These are phyloP conservation scores for Micronisus gabar DNA, from an alignment of 2,113 vertebrate species.

Conservation along the genomic window DNA sequence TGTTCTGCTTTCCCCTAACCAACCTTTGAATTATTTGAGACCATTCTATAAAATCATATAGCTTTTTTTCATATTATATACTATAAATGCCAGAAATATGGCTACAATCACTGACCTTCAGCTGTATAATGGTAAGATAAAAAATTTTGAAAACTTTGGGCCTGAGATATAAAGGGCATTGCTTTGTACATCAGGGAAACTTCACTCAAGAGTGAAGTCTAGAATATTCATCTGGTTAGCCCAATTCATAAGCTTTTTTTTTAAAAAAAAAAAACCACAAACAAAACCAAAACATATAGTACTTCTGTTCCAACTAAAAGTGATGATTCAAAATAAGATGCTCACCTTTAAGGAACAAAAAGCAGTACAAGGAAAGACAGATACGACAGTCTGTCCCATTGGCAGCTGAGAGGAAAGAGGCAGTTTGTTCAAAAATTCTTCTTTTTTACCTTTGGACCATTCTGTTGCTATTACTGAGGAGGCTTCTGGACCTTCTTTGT, in stretches of 20 bases:
- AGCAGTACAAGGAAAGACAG: not conserved
- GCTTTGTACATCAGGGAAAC: not conserved
- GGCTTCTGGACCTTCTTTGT: not conserved
- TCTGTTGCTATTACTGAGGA: not conserved
- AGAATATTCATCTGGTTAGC: not conserved
- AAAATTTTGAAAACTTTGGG: not conserved
- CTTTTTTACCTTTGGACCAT: not conserved
- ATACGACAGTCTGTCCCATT: not conserved
- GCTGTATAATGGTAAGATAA: conserved; percentile 12
- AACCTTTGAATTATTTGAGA: conserved; percentile 35
- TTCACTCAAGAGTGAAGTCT: not conserved
- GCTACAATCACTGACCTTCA: conserved; percentile 36
- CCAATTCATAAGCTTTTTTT: not conserved
- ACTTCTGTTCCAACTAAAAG: not conserved
- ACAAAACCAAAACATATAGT: not conserved
- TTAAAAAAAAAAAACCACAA: not conserved
- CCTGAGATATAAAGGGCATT: not conserved
- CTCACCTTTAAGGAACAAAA: not conserved
- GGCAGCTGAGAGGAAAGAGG: not conserved
- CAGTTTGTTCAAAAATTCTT: not conserved
- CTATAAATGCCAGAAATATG: conserved; percentile 39
- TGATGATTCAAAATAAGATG: not conserved
- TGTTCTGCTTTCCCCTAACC: conserved; percentile 7
- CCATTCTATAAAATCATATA: not conserved
- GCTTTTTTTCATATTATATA: not conserved